phyloP scores from a whole-genome alignment of 2,888 invertebrate species.

The Parnassius apollo region DNA sequence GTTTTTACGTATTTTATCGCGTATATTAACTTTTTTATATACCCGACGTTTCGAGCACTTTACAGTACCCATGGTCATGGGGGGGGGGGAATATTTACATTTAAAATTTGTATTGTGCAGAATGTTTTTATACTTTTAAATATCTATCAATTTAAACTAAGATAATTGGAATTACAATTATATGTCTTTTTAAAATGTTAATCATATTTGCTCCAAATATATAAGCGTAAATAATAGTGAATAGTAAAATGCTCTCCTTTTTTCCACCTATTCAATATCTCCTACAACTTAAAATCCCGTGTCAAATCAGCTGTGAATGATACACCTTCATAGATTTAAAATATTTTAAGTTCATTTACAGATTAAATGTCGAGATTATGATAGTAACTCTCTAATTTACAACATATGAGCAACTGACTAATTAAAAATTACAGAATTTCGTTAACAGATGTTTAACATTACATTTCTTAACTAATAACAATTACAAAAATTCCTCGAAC shows the following conservation, averaged over 20 bases:
- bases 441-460: conserved; percentile 17
- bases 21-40: too few species aligned
- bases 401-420: conserved; percentile 25
- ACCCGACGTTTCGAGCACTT: too few species aligned
- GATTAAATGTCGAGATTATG: conserved; percentile 35
- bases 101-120: too few species aligned
- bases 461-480: conserved; percentile 8
- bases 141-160: too few species aligned
- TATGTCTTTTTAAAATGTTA: too few species aligned
- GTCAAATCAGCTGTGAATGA: conserved; percentile 47
- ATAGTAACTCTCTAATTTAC: conserved; percentile 30
- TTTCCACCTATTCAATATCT: conserved; percentile 57
- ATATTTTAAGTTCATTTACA: conserved; percentile 28
- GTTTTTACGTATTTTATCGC: too few species aligned
- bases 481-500: conserved; percentile 3
- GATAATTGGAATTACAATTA: too few species aligned
- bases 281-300: conserved; percentile 46
- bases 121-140: too few species aligned
- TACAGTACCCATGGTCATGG: too few species aligned
- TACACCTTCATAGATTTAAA: conserved; percentile 47
- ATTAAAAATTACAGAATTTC: conserved; percentile 25
- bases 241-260: conserved; percentile 32
- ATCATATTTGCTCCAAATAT: too few species aligned
- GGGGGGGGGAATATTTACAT: too few species aligned
- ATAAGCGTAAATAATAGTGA: not conserved